These are phyloP conservation scores for Phacellophora camtschatica DNA, from an alignment of 30 jellyfish, hydroid and myxozoan genomes.

Conservation along the genomic window DNA sequence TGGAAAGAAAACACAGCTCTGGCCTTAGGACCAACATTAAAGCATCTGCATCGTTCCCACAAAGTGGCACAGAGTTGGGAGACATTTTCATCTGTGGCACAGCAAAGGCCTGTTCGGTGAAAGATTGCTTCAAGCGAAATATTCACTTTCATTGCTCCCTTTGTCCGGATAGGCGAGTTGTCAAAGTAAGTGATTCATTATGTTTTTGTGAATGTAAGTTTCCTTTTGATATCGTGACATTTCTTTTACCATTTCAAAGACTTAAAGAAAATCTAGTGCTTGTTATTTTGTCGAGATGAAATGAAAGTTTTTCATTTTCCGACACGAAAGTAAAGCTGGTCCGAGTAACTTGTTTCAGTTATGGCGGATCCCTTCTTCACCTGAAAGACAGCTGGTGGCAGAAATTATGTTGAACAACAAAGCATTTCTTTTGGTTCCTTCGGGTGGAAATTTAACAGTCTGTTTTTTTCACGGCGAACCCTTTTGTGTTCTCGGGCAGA, in stretches of 20 bases:
- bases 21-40: constrained; percentile 48
- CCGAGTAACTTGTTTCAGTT: constrained; percentile 44
- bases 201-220: neutral
- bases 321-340: neutral
- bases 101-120: constrained; percentile 75
- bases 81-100: constrained; percentile 64
- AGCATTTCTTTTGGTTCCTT: constrained; percentile 29
- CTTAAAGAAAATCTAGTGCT: no score
- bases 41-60: constrained; percentile 44
- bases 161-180: constrained; percentile 61
- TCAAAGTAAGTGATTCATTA: constrained; percentile 45
- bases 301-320: neutral
- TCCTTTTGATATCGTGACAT: neutral
- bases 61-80: constrained; percentile 53
- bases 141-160: constrained; percentile 74
- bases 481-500: neutral
- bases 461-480: constrained; percentile 2
- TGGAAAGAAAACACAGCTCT: constrained; percentile 57
- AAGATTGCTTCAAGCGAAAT: constrained; percentile 71
- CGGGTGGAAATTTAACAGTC: no score
- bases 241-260: no score
- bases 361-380: constrained; percentile 72
- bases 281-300: no score
- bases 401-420: constrained; percentile 43
- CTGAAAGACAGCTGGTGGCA: constrained; percentile 71